Evolutionary conservation across 2,797 vertebrate species (phyloP), one percentile per base, ranked within the genome.

Genomic region (Ctenopoma multispine): DNA sequence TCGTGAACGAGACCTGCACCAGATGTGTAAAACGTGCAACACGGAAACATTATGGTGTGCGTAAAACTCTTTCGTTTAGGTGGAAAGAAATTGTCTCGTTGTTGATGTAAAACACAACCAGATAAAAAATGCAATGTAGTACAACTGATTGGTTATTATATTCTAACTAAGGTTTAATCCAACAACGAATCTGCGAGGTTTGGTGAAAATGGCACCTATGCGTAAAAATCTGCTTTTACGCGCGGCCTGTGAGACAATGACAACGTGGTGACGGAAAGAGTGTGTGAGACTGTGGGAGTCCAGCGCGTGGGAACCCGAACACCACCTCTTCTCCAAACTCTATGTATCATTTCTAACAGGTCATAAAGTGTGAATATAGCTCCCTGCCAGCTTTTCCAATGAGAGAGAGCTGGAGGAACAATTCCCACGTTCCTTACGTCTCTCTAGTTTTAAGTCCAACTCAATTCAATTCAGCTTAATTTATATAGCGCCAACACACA

Each of bases 261-360:
- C 0, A 69, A 41, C 74, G 68, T 13, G 69, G 50, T 2, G 24
- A 17, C 34, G 31, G 13, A 13, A 59, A 24, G 27, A 23, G 15
- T 12, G 34, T 31, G 46, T 15, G 4, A 20, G 34, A 60, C 13
- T 64, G 4, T 2, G 14, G 44, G 34, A 48, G 17, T 40, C 21
- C 49, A 61, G 1, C 57, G 53, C 47, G 79, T 88, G 87, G 76
- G 83, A 89, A 83, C 56, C 58, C 2, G 31, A 49, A 2, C 40
- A 34, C 23, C 49, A 54, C 61, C 2, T 63, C 34, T 58, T 8
- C 55, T 21, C 50, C 72, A 70, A 17, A 62, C 56, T 41, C 57
- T 38, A 65, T 10, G 78, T 62, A 82, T 74, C 53, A 24, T 81
- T 75, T 82, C 56, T 86, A 66, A 80, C 88, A 85, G 63, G 48